A percentile compares a stretch with the other conserved stretches of the same genome.
These are phyloP conservation scores for Pseudomyrmex flavicornis DNA, from an alignment of 1,140 invertebrate species.

Conservation along the genomic window DNA sequence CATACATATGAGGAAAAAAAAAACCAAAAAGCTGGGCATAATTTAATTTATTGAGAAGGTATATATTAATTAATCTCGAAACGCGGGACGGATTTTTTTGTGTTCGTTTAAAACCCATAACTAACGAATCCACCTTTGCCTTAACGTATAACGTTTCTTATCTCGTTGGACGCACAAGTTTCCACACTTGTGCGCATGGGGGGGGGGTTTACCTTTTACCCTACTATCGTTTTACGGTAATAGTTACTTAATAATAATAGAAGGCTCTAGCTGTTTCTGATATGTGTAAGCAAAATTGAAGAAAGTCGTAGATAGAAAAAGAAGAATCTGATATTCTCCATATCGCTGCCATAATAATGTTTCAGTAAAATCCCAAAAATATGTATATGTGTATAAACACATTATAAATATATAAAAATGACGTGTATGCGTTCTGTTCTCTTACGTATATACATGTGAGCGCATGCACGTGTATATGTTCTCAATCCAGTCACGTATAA, in stretches of 20 bases:
- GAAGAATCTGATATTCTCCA: conserved; percentile 41
- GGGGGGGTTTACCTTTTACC: neutral
- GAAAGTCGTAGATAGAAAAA: conserved; percentile 38
- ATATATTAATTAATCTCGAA: conserved; percentile 15
- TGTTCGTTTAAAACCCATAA: conserved; percentile 25
- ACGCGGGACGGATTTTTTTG: conserved; percentile 16
- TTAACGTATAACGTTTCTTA: neutral
- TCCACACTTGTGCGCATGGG: conserved; percentile 34
- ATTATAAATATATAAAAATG: conserved; percentile 59
- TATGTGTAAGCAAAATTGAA: conserved; percentile 59
- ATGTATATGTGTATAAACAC: conserved; percentile 69
- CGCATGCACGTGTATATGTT: conserved; percentile 25
- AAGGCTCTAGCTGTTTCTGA: conserved; percentile 59
- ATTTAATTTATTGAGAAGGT: conserved; percentile 13
- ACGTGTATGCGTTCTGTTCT: conserved; percentile 58
- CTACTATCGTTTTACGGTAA: conserved; percentile 17
- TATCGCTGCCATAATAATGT: conserved; percentile 80
- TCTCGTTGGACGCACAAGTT: conserved; percentile 19
- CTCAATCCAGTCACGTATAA: conserved; percentile 63
- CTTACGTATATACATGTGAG: conserved; percentile 62
- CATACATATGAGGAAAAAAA: conserved; percentile 7
- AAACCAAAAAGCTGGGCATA: conserved; percentile 15
- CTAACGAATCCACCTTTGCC: conserved; percentile 32
- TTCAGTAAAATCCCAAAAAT: conserved; percentile 57
- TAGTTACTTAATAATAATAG: conserved; percentile 70